A percentile compares a stretch with the other conserved stretches of the same genome.
Conservation (phyloP, 2,797 vertebrate species). For the Triplophysa bombifrons region DNA sequence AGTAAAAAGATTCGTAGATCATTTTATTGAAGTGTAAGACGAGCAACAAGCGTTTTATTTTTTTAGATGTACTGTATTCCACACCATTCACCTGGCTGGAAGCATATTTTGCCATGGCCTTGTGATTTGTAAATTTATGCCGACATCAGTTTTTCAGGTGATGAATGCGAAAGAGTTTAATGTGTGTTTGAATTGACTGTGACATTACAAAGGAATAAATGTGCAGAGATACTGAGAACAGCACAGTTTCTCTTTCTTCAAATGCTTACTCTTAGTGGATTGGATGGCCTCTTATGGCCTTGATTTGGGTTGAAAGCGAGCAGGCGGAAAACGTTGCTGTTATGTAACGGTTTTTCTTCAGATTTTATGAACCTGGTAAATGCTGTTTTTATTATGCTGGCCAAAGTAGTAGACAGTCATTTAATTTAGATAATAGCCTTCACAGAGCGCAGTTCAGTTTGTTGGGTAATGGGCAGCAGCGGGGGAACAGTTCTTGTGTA, state of each 20-base stretch:
- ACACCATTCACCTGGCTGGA: constrained; percentile 23
- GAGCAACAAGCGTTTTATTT: neutral
- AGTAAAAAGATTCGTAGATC: constrained; percentile 14
- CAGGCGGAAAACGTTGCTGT: constrained; percentile 34
- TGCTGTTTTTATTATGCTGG: constrained; percentile 41
- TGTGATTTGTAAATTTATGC: constrained; percentile 20
- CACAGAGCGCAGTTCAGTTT: constrained; percentile 17
- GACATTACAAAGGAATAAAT: constrained; percentile 23
- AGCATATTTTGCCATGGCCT: constrained; percentile 36
- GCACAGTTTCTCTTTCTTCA: neutral
- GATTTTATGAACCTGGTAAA: constrained; percentile 39
- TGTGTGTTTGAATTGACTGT: constrained; percentile 21
- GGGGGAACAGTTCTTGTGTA: neutral
- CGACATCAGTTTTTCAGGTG: constrained; percentile 30
- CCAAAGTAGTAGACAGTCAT: constrained; percentile 27
- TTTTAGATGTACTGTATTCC: constrained; percentile 15
- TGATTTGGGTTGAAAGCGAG: constrained; percentile 31
- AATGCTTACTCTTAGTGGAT: constrained; percentile 9
- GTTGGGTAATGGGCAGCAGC: constrained; percentile 34
- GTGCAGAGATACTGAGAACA: constrained; percentile 5
- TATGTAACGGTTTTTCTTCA: constrained; percentile 25
- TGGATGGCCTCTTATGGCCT: constrained; percentile 60
- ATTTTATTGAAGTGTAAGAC: neutral
- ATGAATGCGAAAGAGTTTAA: constrained; percentile 36
- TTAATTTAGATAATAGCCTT: constrained; percentile 48